Conservation (phyloP, 2,888 invertebrate species). For the Aleiodes leptofemur region DNA sequence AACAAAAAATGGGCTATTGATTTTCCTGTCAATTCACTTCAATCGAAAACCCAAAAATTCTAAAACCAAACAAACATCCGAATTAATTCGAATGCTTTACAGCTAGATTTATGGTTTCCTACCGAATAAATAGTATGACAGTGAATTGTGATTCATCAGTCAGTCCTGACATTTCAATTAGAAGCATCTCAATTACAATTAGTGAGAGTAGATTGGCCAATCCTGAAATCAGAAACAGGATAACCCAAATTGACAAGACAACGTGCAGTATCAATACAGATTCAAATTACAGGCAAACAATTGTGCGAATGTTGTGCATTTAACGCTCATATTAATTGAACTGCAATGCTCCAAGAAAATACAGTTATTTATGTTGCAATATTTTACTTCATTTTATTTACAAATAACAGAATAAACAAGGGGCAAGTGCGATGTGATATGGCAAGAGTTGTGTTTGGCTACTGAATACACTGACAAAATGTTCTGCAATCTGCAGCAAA, state of each 20-base stretch:
- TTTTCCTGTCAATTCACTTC: no score
- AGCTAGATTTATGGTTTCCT: background rate
- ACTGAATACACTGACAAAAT: background rate
- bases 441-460: slow-evolving; percentile 1
- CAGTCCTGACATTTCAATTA: slow-evolving; percentile 42
- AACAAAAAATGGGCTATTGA: no score
- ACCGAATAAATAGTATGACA: slow-evolving; percentile 10
- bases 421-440: background rate
- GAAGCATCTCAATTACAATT: slow-evolving; percentile 38
- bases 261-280: background rate
- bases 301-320: background rate
- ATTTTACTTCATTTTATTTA: no score
- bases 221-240: background rate
- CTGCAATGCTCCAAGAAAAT: no score
- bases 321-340: no score
- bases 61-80: no score
- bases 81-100: background rate
- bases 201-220: slow-evolving; percentile 21
- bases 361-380: no score
- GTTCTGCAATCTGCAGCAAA: background rate
- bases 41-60: no score
- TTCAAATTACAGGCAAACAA: slow-evolving; percentile 30
- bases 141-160: slow-evolving; percentile 39
- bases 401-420: background rate
- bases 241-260: background rate